These are phyloP conservation scores for Eretmochelys imbricata DNA, from an alignment of 2,113 vertebrate species.

Conservation along the genomic window DNA sequence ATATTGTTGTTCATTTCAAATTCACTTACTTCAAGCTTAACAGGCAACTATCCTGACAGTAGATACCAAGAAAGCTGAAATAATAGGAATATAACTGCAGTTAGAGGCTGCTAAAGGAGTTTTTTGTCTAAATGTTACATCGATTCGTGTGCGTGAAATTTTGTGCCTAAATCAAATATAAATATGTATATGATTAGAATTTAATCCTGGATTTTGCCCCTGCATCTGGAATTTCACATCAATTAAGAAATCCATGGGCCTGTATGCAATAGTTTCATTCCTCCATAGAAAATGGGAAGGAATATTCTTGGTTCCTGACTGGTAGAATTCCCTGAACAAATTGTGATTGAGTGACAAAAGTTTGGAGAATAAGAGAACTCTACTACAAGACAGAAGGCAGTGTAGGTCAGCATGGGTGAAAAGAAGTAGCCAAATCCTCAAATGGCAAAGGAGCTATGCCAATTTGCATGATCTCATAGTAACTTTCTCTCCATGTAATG, in stretches of 20 bases:
- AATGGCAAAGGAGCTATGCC: background rate
- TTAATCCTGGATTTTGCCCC: background rate
- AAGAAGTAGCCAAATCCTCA: background rate
- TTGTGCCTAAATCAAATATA: background rate
- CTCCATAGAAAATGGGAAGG: background rate
- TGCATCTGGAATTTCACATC: constrained; percentile 24
- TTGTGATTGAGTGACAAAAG: background rate
- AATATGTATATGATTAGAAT: background rate
- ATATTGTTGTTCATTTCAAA: constrained; percentile 12
- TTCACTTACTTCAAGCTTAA: constrained; percentile 35
- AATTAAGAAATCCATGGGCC: background rate
- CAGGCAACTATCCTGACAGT: constrained; percentile 20
- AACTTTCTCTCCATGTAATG: background rate
- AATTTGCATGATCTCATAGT: background rate
- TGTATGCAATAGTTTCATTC: background rate
- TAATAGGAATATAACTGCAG: background rate
- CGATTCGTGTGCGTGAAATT: background rate
- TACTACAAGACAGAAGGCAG: background rate
- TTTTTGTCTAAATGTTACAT: background rate
- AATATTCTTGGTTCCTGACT: background rate
- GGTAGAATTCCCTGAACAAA: background rate
- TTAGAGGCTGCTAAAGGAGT: background rate
- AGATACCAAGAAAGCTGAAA: background rate
- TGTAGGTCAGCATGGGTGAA: background rate
- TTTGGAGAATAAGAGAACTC: background rate